phyloP scores from a whole-genome alignment of 2,888 invertebrate genomes.

The Hypomecis punctinalis region DNA sequence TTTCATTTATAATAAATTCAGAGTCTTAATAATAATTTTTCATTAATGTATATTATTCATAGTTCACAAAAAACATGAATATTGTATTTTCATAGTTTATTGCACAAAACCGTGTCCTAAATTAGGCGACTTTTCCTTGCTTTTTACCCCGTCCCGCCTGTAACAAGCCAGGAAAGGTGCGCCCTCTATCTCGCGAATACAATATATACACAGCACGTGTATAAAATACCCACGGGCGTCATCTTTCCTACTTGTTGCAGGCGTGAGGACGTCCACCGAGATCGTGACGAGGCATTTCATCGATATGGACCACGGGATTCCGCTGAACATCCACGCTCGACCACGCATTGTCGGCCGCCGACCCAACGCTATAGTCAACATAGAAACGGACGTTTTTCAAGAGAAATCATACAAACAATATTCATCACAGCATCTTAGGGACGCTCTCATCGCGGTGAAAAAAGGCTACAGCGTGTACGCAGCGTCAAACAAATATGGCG shows the following conservation, averaged over 20 bases:
- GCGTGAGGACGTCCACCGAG: conserved; percentile 78
- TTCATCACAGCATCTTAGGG: conserved; percentile 79
- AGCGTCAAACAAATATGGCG: conserved; percentile 83
- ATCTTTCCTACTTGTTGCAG: conserved; percentile 80
- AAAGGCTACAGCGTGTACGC: conserved; percentile 84
- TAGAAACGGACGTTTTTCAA: conserved; percentile 80
- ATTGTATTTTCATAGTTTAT: too few species aligned
- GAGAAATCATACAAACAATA: conserved; percentile 83
- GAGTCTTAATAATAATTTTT: too few species aligned
- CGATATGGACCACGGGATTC: conserved; percentile 78
- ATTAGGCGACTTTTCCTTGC: conserved; percentile 79
- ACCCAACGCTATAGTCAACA: conserved; percentile 77
- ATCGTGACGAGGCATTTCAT: conserved; percentile 81
- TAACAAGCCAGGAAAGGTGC: conserved; percentile 84
- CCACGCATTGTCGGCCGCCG: conserved; percentile 75
- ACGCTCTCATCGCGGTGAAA: conserved; percentile 80
- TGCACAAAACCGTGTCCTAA: conserved; percentile 4
- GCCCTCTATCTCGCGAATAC: conserved; percentile 47
- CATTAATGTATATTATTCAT: too few species aligned
- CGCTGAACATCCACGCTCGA: conserved; percentile 75
- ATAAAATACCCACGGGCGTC: conserved; percentile 23
- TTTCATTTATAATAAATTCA: too few species aligned
- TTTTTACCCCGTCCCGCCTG: conserved; percentile 69
- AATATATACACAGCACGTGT: conserved; percentile 8
- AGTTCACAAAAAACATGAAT: too few species aligned